Conservation (phyloP, 2,888 invertebrate species). For the Myathropa florea region DNA sequence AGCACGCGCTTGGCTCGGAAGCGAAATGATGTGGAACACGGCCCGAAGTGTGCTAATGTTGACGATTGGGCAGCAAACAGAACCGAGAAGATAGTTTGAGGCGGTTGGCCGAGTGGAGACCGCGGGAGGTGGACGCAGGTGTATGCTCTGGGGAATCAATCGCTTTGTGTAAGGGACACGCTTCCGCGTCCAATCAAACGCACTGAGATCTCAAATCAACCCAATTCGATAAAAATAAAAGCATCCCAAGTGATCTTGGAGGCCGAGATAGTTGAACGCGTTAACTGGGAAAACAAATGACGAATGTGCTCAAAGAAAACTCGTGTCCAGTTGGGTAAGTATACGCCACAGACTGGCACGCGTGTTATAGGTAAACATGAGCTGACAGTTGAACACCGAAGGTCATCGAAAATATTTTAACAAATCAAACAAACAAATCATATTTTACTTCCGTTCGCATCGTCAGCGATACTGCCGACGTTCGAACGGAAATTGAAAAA, state of each 20-base stretch:
- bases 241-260: neutral
- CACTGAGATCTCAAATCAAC: too few species aligned
- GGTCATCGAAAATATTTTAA: too few species aligned
- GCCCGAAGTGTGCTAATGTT: neutral
- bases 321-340: neutral
- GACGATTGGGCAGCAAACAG: neutral
- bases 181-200: neutral
- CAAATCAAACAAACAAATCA: too few species aligned
- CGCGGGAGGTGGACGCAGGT: neutral
- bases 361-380: too few species aligned
- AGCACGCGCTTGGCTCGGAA: constrained; percentile 26
- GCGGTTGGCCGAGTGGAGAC: neutral
- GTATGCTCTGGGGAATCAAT: neutral
- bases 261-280: neutral
- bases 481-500: too few species aligned
- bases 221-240: too few species aligned
- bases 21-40: neutral
- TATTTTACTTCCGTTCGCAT: too few species aligned
- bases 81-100: neutral
- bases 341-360: neutral
- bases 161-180: neutral
- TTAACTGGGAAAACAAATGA: neutral
- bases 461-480: too few species aligned
- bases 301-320: neutral
- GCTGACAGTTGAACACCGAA: too few species aligned